phyloP scores from a whole-genome alignment of 2,797 vertebrate species.

The Anas flavirostris region DNA sequence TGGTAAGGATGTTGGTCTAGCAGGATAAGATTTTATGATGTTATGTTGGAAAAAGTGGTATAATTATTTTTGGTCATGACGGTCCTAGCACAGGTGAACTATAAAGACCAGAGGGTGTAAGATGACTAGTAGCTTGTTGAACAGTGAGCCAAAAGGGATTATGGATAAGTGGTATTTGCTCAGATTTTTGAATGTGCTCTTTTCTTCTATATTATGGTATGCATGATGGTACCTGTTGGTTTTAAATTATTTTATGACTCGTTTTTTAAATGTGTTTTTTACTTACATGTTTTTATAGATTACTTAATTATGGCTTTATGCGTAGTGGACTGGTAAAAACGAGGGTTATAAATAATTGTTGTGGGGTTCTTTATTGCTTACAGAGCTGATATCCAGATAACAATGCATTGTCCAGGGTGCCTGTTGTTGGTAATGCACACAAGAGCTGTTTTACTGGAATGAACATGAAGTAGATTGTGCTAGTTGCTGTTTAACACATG shows the following conservation, averaged over 20 bases:
- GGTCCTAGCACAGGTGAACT: neutral
- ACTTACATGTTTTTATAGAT: neutral
- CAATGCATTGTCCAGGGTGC: fast-evolving
- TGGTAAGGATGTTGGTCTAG: neutral
- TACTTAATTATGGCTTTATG: neutral
- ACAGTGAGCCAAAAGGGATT: neutral
- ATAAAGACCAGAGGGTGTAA: neutral
- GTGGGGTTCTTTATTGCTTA: neutral
- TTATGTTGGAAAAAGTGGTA: neutral
- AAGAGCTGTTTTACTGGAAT: neutral
- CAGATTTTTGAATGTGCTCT: fast-evolving
- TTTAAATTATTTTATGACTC: neutral
- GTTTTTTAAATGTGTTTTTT: neutral
- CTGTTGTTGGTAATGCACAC: fast-evolving
- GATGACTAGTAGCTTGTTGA: neutral
- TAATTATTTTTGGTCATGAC: neutral
- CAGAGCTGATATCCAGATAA: neutral
- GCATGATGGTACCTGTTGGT: neutral
- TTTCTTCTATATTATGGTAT: neutral
- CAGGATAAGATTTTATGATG: neutral
- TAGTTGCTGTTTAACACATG: fast-evolving
- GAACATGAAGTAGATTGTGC: neutral
- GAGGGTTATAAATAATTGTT: no score
- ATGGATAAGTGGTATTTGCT: fast-evolving
- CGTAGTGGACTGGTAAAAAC: neutral